Conservation (phyloP, 1,140 invertebrate genomes). For the Drosophila navojoa region DNA sequence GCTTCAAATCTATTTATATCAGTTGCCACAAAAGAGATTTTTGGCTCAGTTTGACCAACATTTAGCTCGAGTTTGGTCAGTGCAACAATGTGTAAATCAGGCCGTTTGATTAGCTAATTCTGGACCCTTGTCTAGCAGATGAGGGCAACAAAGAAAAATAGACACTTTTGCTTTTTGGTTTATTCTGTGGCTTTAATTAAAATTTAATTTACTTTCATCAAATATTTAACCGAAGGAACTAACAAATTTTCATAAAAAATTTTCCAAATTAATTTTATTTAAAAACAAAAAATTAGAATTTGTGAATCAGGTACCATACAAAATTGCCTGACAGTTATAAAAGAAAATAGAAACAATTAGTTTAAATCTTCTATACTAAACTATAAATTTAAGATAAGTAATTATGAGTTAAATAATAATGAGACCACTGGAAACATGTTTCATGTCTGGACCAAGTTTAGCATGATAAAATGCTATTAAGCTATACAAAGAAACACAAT, state of each 20-base stretch:
- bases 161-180: no score
- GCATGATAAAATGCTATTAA: constrained; percentile 4
- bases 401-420: background rate
- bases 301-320: no score
- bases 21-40: constrained; percentile 10
- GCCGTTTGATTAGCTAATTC: background rate
- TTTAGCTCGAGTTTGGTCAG: background rate
- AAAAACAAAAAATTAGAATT: no score
- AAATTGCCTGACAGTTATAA: no score
- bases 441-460: background rate
- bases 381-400: no score
- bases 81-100: constrained; percentile 14
- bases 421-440: background rate
- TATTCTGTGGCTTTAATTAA: no score
- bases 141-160: background rate
- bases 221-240: no score
- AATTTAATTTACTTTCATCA: no score
- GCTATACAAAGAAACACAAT: constrained; percentile 4
- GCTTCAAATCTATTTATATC: constrained; percentile 3
- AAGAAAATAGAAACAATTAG: no score
- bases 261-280: no score
- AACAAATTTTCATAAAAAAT: no score
- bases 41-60: background rate
- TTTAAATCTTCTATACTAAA: no score
- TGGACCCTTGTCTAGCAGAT: constrained; percentile 6